Evolutionary conservation across 2,888 invertebrate genomes (phyloP).

Genomic region (Megamerina dolium): DNA sequence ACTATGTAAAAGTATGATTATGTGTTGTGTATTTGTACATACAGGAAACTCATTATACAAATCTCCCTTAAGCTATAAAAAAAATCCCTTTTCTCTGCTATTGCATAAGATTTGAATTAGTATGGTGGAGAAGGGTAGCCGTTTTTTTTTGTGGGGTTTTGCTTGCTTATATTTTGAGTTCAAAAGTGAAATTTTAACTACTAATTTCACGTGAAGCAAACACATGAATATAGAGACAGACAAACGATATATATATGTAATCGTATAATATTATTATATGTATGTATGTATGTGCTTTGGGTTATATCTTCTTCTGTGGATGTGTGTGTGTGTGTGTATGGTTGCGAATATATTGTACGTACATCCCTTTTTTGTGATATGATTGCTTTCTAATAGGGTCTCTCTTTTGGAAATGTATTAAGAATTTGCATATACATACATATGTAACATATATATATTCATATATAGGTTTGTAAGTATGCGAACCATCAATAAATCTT

Average conservation of each 20-base stretch:
- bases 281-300: no score
- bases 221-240: not conserved
- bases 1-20: no score
- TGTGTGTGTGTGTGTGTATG: not conserved
- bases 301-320: not conserved
- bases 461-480: not conserved
- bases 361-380: not conserved
- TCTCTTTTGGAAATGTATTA: no score
- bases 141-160: not conserved
- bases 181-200: conserved; percentile 13
- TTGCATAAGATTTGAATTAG: not conserved
- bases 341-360: not conserved
- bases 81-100: no score
- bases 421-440: not conserved
- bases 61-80: conserved; percentile 32
- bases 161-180: not conserved
- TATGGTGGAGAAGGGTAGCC: not conserved
- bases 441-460: not conserved
- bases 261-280: no score
- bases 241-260: no score
- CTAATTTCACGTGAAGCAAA: conserved; percentile 17
- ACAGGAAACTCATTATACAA: conserved; percentile 39
- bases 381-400: no score
- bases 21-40: conserved; percentile 31
- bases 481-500: conserved; percentile 24